These are phyloP conservation scores for Meriones unguiculatus DNA, from an alignment of 2,113 vertebrate species.

Conservation along the genomic window DNA sequence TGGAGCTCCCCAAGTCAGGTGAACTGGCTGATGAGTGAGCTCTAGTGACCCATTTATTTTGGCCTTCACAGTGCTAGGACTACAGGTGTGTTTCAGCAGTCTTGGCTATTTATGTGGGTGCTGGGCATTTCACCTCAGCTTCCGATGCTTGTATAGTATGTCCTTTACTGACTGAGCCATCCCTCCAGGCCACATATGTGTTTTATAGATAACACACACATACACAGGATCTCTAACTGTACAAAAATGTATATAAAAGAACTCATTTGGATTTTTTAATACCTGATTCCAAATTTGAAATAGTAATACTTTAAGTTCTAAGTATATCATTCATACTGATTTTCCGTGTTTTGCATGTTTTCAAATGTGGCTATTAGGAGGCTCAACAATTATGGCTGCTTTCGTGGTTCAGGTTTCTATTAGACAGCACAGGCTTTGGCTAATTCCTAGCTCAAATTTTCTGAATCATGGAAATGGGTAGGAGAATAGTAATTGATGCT, in stretches of 20 bases:
- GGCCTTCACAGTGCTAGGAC: not conserved
- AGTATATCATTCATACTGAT: not conserved
- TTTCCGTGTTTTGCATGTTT: not conserved
- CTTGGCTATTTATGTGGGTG: not conserved
- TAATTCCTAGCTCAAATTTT: slow-evolving; percentile 24
- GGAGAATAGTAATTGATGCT: not conserved
- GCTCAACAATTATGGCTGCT: not conserved
- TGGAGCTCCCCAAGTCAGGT: not conserved
- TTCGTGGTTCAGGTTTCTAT: not conserved
- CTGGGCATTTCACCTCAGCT: not conserved
- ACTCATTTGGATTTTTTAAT: not conserved
- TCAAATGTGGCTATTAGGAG: not conserved
- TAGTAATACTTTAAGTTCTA: not conserved
- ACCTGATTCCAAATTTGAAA: not conserved
- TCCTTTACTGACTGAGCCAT: not conserved
- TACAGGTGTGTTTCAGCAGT: not conserved
- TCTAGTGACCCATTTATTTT: not conserved
- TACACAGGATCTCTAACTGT: not conserved
- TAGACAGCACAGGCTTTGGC: not conserved
- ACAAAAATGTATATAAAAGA: not conserved
- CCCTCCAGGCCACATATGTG: not conserved
- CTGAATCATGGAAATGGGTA: not conserved
- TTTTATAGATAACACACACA: not conserved
- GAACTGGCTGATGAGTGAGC: not conserved
- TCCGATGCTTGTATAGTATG: not conserved